Evolutionary conservation across 2,797 vertebrate genomes (phyloP).

Genomic region (Acanthornis magna): DNA sequence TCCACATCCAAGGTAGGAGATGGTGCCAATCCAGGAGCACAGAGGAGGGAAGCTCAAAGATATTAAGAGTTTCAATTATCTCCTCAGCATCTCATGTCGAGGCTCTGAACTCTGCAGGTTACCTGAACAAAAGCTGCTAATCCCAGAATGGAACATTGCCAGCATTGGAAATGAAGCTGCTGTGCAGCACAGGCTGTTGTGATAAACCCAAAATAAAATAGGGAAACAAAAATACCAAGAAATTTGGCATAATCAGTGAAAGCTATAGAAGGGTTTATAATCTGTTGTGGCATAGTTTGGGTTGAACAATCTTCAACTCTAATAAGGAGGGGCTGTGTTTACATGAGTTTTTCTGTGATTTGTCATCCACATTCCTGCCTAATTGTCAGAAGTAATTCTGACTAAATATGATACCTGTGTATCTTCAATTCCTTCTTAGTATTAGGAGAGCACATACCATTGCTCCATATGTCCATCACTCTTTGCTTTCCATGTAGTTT

Average conservation of each 20-base stretch:
- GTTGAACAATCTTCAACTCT: not conserved
- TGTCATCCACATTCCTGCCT: not conserved
- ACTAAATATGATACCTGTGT: not conserved
- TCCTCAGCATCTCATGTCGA: not conserved
- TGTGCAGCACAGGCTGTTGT: not conserved
- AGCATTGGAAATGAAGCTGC: not conserved
- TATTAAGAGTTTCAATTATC: conserved; percentile 22
- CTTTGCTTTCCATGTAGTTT: not conserved
- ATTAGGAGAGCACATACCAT: not conserved
- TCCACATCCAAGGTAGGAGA: not conserved
- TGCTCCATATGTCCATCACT: not conserved
- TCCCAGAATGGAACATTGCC: not conserved
- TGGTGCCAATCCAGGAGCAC: not conserved
- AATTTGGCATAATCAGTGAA: not conserved
- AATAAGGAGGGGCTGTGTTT: not conserved
- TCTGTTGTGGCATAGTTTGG: not conserved
- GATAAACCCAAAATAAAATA: not conserved
- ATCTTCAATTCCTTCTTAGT: not conserved
- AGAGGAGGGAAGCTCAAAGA: not conserved
- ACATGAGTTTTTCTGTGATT: not conserved
- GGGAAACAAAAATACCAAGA: not conserved
- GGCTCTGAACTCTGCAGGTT: conserved; percentile 40
- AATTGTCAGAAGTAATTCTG: not conserved
- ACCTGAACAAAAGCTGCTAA: conserved; percentile 14
- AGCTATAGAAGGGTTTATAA: not conserved